phyloP scores from a whole-genome alignment of 1,140 invertebrate species.

The Colletes gigas region DNA sequence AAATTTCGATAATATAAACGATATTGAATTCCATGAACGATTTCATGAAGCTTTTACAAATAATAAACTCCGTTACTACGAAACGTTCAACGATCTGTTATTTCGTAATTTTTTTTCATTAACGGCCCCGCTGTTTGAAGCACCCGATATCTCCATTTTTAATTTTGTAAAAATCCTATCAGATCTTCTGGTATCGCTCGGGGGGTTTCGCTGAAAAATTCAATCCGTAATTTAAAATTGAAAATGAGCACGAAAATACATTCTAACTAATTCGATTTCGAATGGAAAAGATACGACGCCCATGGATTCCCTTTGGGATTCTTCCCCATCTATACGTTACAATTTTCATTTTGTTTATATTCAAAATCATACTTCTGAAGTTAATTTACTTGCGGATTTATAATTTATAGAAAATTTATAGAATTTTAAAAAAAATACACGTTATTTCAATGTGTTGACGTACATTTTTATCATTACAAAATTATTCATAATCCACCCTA shows the following conservation, averaged over 20 bases:
- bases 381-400: not conserved
- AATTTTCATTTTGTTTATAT: not conserved
- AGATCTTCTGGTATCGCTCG: conserved; percentile 4
- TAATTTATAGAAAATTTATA: no score
- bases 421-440: no score
- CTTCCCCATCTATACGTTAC: not conserved
- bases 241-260: not conserved
- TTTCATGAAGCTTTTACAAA: conserved; percentile 9
- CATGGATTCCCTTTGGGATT: not conserved
- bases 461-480: no score
- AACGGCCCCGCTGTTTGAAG: not conserved
- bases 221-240: not conserved
- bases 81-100: conserved; percentile 9
- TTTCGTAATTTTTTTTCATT: conserved; percentile 13
- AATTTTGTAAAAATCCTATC: conserved; percentile 27
- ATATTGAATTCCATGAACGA: conserved; percentile 13
- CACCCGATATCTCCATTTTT: not conserved
- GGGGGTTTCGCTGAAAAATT: conserved; percentile 11
- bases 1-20: conserved; percentile 33
- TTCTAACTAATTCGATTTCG: not conserved
- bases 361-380: not conserved
- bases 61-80: conserved; percentile 12
- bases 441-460: no score
- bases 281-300: not conserved
- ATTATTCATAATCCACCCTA: no score